Base-by-base conservation (phyloP, 2,888 invertebrate genomes). In the Limnephilus rhombicus region DNA sequence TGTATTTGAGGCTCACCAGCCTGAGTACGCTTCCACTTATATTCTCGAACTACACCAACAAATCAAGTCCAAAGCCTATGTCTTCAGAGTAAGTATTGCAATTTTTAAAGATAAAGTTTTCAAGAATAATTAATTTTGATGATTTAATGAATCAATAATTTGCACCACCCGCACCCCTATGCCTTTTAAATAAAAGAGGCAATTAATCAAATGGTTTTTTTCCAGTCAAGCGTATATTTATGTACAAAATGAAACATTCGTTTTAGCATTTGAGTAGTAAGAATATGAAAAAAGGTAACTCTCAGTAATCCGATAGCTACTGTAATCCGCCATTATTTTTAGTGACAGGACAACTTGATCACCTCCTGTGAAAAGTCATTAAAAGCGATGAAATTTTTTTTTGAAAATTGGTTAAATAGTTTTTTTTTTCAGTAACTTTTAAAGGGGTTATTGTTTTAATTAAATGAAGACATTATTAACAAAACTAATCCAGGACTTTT, bases 1-100 rank as follows among this genome's bases (percentile, higher is more conserved):
- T 18, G 96, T 97, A 2, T 97, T 96, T 94, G 94, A 96, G 91
- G 95, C 96, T 0, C 97, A 97, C 91, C 96, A 97, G 92, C 97
- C 97, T 0, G 95, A 95, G 24, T 97, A 97, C 94, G 96, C 97
- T 0, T 94, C 97, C 41, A 96, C 96, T 0, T 95, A 97, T 91
- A 95, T 97, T 4, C 85, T 97, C 85, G 97, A 97, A 94, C 94
- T 97, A 11, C 95, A 96, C 91, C 94, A 94, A 94, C 94, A 94
- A 68, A 92, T 91, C 4, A 15, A 91, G 0, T 95, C 94, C 3
- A 94, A 94, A 12, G 94, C 95, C 92, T 95, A 95, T 94, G 96
- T 95, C 34, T 95, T 97, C 15, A 95, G 95, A 95, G 97, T 97
- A 94, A 94, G 93, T 83, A 15, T 9, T 68, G 9, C 24, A 68